phyloP scores from a whole-genome alignment of 2,888 invertebrate genomes.

The Hirtodrosophila trivittata region DNA sequence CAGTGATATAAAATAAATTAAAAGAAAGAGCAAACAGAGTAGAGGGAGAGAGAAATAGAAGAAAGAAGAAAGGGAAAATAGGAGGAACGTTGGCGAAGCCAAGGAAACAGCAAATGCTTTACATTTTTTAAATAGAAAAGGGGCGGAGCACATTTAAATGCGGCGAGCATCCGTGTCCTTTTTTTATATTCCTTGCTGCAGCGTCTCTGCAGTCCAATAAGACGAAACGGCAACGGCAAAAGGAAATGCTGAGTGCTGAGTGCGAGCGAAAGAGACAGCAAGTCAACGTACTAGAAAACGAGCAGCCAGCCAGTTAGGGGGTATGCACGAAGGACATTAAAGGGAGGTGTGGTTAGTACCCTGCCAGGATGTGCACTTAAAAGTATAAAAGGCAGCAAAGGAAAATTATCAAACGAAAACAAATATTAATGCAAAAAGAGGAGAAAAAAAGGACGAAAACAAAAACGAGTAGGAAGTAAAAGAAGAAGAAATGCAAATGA shows the following conservation, averaged over 20 bases:
- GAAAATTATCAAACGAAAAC: conserved; percentile 81
- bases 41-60: conserved; percentile 27
- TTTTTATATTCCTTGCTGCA: conserved; percentile 30
- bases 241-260: conserved; percentile 40
- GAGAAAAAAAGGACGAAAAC: conserved; percentile 22
- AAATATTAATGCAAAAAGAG: conserved; percentile 69
- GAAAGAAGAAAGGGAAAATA: conserved; percentile 21
- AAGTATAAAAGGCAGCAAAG: conserved; percentile 76
- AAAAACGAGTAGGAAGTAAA: conserved; percentile 15
- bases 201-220: conserved; percentile 72
- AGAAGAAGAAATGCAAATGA: conserved; percentile 69
- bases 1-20: conserved; percentile 73
- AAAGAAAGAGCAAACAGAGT: conserved; percentile 71
- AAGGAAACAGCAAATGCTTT: conserved; percentile 62
- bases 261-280: conserved; percentile 44
- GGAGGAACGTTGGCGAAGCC: conserved; percentile 18
- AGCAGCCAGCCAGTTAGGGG: conserved; percentile 35
- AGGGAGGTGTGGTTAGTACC: conserved; percentile 1
- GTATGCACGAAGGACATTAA: not conserved
- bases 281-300: conserved; percentile 35
- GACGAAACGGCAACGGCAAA: conserved; percentile 62
- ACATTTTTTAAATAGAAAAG: conserved; percentile 79
- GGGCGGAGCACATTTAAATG: conserved; percentile 82
- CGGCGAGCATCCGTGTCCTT: conserved; percentile 42
- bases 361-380: conserved; percentile 62